Evolutionary conservation across 2,797 vertebrate genomes (phyloP), one percentile per base, ranked within the genome.

Genomic region (Rhinella marina): DNA sequence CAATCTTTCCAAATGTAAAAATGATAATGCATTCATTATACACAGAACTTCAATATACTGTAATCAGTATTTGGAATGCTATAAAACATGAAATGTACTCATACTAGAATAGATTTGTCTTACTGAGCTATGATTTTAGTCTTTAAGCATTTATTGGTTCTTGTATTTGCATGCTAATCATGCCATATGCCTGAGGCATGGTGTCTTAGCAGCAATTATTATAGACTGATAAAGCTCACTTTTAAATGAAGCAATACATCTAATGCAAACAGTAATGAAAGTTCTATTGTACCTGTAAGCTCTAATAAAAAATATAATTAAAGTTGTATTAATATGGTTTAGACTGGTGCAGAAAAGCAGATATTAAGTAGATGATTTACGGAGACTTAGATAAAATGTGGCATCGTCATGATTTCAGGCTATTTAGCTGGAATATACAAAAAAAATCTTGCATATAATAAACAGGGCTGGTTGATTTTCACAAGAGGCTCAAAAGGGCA

Each of bases 221-320:
- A 89, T 78, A 61, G 88, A 86, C 61, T 86, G 88, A 86, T 89
- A 89, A 89, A 80, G 80, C 79, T 86, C 79, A 70, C 57, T 82
- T 89, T 89, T 86, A 89, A 86, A 89, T 86, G 79, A 86, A 89
- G 70, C 88, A 82, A 86, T 89, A 89, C 86, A 89, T 89, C 84
- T 86, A 86, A 62, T 56, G 80, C 84, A 89, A 89, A 86, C 80
- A 82, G 84, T 89, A 89, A 89, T 89, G 88, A 86, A 86, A 89
- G 84, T 86, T 82, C 80, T 86, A 89, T 89, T 89, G 88, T 89
- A 89, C 88, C 88, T 89, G 88, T 89, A 89, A 89, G 88, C 88
- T 86, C 79, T 82, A 86, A 82, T 86, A 89, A 86, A 88, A 89
- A 89, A 89, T 50, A 86, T 86, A 86, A 89, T 89, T 89, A 89